These are phyloP conservation scores for Pseudolycoriella hygida DNA, from an alignment of 2,888 invertebrate species.

Conservation along the genomic window DNA sequence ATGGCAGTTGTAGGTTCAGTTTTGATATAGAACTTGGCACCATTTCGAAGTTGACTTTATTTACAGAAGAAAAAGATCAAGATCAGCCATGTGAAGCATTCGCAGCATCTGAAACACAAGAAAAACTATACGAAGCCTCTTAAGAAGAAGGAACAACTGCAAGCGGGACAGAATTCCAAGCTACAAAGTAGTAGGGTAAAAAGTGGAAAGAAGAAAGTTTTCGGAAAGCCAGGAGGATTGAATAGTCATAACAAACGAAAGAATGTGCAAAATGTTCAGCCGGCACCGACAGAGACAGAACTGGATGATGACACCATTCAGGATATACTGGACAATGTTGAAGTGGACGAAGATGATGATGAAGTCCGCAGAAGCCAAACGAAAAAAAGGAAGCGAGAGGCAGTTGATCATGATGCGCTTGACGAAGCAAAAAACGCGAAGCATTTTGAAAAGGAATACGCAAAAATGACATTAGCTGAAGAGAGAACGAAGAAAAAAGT, in stretches of 20 bases:
- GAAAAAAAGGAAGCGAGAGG: constrained; percentile 3
- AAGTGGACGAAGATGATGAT: constrained; percentile 7
- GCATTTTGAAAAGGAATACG: constrained; percentile 44
- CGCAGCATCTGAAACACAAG: constrained; percentile 26
- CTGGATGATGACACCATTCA: constrained; percentile 8
- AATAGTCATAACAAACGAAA: not conserved
- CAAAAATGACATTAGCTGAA: constrained; percentile 32
- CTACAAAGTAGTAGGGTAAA: not conserved
- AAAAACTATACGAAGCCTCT: constrained; percentile 11
- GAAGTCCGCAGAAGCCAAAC: not conserved
- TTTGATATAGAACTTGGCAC: too few relatives aligned
- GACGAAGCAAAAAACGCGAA: constrained; percentile 30
- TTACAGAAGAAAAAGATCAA: constrained; percentile 26
- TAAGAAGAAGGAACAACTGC: constrained; percentile 12
- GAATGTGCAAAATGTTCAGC: not conserved
- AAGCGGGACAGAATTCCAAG: not conserved
- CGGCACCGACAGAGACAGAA: constrained; percentile 13
- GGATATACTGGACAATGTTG: constrained; percentile 14
- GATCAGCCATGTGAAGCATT: constrained; percentile 26
- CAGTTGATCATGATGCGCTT: constrained; percentile 8
- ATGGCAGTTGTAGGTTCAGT: too few relatives aligned
- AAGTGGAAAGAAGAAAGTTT: constrained; percentile 1
- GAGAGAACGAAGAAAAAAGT: constrained; percentile 32
- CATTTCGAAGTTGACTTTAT: not conserved
- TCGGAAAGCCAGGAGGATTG: constrained; percentile 2